These are phyloP conservation scores for Heliconius ethilla DNA, from an alignment of 2,888 invertebrate genomes.

Conservation along the genomic window DNA sequence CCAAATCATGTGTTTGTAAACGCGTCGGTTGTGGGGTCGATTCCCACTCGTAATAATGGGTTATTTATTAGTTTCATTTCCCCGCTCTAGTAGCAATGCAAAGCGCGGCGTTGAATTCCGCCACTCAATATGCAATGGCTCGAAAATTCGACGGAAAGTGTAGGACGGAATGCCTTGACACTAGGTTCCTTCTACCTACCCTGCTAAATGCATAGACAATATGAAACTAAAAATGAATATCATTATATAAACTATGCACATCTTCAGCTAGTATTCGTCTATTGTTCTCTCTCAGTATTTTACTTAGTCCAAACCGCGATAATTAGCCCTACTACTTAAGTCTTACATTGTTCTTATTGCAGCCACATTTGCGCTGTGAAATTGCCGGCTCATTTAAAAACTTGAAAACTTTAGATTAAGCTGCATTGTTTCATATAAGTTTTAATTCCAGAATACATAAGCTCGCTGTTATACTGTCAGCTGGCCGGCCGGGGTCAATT, in stretches of 20 bases:
- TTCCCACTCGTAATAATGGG: too few species aligned
- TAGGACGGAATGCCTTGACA: too few species aligned
- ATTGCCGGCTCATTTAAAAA: constrained; percentile 40
- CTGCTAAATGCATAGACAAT: too few species aligned
- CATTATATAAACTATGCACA: neutral
- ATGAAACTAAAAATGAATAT: neutral
- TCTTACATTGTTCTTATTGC: constrained; percentile 42
- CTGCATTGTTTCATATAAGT: constrained; percentile 56
- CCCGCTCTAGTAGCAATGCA: too few species aligned
- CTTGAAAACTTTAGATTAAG: constrained; percentile 49
- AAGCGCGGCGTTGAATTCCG: too few species aligned
- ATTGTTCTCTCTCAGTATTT: constrained; percentile 30
- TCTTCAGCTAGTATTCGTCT: constrained; percentile 1
- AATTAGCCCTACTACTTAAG: constrained; percentile 36
- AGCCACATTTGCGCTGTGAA: constrained; percentile 42
- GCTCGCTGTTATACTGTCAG: constrained; percentile 42
- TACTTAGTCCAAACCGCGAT: constrained; percentile 28
- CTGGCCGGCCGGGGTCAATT: constrained; percentile 46
- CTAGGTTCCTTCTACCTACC: too few species aligned
- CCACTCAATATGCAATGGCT: too few species aligned
- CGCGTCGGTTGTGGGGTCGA: too few species aligned
- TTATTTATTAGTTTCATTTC: too few species aligned
- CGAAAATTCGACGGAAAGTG: too few species aligned
- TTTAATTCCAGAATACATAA: constrained; percentile 54
- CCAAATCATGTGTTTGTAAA: too few species aligned